Conservation (phyloP, 2,888 invertebrate species). For the Caradrina clavipalpis region DNA sequence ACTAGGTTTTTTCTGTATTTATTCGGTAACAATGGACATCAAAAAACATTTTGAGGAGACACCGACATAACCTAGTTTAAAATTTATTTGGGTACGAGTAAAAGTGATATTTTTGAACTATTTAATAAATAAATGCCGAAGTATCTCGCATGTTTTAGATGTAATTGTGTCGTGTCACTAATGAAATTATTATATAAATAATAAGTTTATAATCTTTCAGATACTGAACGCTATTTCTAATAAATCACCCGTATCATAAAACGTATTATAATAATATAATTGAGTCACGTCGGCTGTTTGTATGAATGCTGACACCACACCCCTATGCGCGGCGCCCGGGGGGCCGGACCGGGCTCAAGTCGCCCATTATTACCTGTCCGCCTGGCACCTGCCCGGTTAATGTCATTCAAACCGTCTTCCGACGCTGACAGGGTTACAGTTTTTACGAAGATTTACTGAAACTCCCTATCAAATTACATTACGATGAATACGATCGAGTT, state of each 20-base stretch:
- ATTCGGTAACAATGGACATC: no score
- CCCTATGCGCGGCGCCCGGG: background rate
- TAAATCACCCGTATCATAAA: background rate
- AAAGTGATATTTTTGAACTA: no score
- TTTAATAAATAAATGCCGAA: no score
- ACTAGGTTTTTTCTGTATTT: no score
- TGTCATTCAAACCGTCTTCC: constrained; percentile 45
- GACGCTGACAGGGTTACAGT: constrained; percentile 43
- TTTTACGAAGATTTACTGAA: constrained; percentile 42
- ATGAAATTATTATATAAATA: no score
- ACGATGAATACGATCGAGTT: constrained; percentile 26
- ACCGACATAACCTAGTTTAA: no score
- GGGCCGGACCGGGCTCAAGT: constrained; percentile 35
- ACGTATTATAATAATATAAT: background rate
- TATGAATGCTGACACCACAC: background rate
- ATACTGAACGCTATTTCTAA: background rate
- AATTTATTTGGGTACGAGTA: no score
- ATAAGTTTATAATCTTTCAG: no score
- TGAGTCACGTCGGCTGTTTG: constrained; percentile 8
- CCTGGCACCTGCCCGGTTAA: constrained; percentile 28
- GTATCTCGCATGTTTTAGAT: no score
- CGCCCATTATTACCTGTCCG: constrained; percentile 56
- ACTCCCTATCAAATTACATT: constrained; percentile 28
- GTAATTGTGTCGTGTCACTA: no score
- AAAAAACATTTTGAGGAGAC: no score